Base-by-base conservation (phyloP, 2,888 invertebrate genomes). In the Caenorhabditis virilis region DNA sequence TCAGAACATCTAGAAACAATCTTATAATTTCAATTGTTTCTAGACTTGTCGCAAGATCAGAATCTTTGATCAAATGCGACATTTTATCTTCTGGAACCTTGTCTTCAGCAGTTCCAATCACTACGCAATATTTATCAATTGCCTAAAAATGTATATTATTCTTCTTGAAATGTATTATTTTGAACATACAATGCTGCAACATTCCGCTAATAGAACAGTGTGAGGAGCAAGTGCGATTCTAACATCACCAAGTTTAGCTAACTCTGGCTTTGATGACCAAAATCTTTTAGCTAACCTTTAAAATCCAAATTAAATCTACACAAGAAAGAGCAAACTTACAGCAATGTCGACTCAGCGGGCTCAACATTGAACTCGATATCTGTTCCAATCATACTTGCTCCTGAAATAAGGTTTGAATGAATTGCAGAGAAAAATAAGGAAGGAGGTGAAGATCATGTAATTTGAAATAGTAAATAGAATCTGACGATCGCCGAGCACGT, bases 151-250 rank as follows among this genome's bases (percentile, higher is more conserved):
- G 36, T 13, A 36, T 13, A 36, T 36, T 9, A 5, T 15, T 15
- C 7, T 15, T 13, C 36, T 36, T 36, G 36, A 36, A 36, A n/a
- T 15, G 36, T 11, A 42, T 30, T 9, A 30, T 9, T 9, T 30
- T 30, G 23, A 38, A 38, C 38, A 23, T 20, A 42, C 42, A 2
- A 42, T 23, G 4, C 15, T 20, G 23, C 42, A 22, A 15, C 42
- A 42, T 23, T 42, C 42, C 42, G 23, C 23, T 13, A 42, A 42
- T 23, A 15, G 16, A 5, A 42, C 2, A 22, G 11, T 13, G 23
- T 42, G 42, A 23, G 42, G 42, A 23, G 42, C 42, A 42, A 42
- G 22, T 23, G 23, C 42, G 23, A 22, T 20, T 18, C 20, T n/a
- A 20, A 18, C 22, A 15, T 23, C 23, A 2, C 4, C 20, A 23